phyloP scores from a whole-genome alignment of 2,888 invertebrate genomes.

The Penaeus monodon region DNA sequence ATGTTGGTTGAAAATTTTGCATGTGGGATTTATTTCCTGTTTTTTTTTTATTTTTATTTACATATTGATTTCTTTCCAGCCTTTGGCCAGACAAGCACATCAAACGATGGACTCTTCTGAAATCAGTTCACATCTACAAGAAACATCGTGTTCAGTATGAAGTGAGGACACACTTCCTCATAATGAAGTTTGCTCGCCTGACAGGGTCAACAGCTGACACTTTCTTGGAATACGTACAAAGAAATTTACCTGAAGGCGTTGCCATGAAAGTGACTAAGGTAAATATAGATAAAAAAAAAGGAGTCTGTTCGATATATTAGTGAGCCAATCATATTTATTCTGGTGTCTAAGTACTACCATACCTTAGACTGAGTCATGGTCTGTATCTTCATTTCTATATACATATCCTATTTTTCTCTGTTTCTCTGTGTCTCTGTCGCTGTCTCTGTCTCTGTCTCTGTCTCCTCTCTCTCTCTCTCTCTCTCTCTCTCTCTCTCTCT shows the following conservation, averaged over 20 bases:
- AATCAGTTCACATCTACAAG: constrained; percentile 90
- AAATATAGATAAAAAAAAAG: not conserved
- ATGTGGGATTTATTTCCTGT: not conserved
- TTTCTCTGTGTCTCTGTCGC: not conserved
- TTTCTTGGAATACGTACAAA: constrained; percentile 93
- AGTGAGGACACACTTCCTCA: constrained; percentile 89
- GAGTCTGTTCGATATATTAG: no score
- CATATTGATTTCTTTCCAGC: not conserved
- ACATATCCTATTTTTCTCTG: not conserved
- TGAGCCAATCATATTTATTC: no score
- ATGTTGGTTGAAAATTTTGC: no score
- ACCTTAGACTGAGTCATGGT: not conserved
- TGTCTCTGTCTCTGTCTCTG: not conserved
- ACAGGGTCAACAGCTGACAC: constrained; percentile 97
- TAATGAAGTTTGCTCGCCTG: constrained; percentile 83
- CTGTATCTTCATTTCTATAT: not conserved
- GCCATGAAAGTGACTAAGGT: constrained; percentile 88
- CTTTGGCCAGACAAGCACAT: constrained; percentile 51
- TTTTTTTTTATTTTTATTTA: not conserved
- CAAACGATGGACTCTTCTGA: constrained; percentile 84
- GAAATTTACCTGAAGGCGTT: constrained; percentile 97
- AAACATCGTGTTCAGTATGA: constrained; percentile 97
- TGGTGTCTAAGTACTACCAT: not conserved
- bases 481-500: not conserved
- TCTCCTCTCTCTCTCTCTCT: not conserved